Evolutionary conservation across 2,888 invertebrate species (phyloP).

Genomic region (Aplocera efformata): DNA sequence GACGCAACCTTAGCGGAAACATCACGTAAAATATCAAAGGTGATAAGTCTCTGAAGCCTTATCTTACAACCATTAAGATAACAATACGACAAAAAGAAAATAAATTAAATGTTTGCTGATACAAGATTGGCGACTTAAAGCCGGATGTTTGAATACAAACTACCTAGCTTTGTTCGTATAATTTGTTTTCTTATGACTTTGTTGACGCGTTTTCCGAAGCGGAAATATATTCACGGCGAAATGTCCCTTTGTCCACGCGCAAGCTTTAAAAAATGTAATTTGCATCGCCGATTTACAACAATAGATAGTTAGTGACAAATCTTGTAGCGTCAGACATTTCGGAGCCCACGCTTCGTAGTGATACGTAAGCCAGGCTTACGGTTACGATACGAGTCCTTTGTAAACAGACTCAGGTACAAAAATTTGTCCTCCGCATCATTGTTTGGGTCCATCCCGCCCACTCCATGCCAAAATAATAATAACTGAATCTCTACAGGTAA

Average conservation of each 20-base stretch:
- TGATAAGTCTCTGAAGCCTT: conserved; percentile 19
- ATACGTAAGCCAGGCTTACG: conserved; percentile 32
- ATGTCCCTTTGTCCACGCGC: conserved; percentile 46
- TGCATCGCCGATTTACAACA: conserved; percentile 47
- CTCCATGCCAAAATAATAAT: conserved; percentile 65
- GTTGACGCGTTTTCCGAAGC: conserved; percentile 52
- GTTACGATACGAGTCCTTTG: conserved; percentile 52
- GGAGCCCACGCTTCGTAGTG: conserved; percentile 51
- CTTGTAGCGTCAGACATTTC: conserved; percentile 55
- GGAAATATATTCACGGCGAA: conserved; percentile 58
- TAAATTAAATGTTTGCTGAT: conserved; percentile 23
- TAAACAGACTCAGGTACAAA: conserved; percentile 74
- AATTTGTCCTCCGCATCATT: conserved; percentile 52
- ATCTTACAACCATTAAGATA: conserved; percentile 23
- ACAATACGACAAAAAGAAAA: conserved; percentile 23
- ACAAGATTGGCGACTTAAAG: conserved; percentile 41
- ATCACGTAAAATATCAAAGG: conserved; percentile 19
- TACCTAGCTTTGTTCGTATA: conserved; percentile 57
- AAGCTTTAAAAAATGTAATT: conserved; percentile 49
- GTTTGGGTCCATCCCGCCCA: conserved; percentile 61
- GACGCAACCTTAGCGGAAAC: conserved; percentile 17
- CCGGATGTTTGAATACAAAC: conserved; percentile 75
- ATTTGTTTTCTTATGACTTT: conserved; percentile 51
- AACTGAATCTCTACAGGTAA: conserved; percentile 60
- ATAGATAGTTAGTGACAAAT: conserved; percentile 42